Conservation (phyloP, 1,140 invertebrate species). For the Bombus affinis region DNA sequence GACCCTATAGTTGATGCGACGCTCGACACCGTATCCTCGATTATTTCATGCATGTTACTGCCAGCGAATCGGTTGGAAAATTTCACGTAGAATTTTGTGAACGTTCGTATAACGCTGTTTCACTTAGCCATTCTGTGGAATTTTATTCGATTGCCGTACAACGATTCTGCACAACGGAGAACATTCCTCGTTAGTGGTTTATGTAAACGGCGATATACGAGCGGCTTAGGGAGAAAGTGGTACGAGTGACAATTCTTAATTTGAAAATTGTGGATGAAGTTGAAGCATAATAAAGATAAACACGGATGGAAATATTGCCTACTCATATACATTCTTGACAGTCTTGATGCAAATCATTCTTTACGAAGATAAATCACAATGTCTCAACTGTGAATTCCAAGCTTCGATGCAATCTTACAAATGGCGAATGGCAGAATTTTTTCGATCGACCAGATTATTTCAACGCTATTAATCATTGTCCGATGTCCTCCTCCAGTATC, state of each 20-base stretch:
- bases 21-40: background rate
- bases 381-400: background rate
- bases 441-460: too few relatives aligned
- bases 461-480: too few relatives aligned
- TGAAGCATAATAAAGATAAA: too few relatives aligned
- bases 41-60: slow-evolving; percentile 3
- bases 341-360: background rate
- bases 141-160: background rate
- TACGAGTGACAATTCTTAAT: too few relatives aligned
- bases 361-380: background rate
- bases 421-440: background rate
- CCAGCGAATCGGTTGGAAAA: background rate
- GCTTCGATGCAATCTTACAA: background rate
- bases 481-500: too few relatives aligned
- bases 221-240: too few relatives aligned
- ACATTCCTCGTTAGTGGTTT: too few relatives aligned
- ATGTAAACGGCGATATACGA: too few relatives aligned
- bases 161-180: background rate
- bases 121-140: background rate
- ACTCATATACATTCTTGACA: background rate
- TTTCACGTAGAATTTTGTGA: background rate
- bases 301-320: too few relatives aligned
- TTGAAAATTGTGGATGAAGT: too few relatives aligned
- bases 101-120: background rate
- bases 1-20: background rate